Percentiles rank a stretch among this genome's conserved stretches.
phyloP scores from a whole-genome alignment of 2,888 invertebrate genomes.

The Orgyia antiqua region DNA sequence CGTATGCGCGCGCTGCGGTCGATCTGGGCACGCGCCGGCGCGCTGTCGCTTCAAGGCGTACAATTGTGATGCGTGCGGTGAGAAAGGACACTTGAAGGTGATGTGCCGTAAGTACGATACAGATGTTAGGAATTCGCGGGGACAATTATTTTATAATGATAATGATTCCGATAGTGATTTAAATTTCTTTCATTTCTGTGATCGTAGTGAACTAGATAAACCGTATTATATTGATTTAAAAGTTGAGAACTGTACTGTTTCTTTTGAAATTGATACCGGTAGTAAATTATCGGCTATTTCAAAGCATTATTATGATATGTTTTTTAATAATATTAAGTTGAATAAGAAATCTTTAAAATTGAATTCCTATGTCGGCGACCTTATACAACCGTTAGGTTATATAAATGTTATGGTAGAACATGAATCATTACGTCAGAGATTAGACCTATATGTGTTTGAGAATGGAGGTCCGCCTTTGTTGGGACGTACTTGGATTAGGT shows the following conservation, averaged over 20 bases:
- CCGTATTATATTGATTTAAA: not conserved
- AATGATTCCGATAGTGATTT: no score
- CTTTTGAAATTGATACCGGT: slow-evolving; percentile 8
- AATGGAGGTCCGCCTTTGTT: slow-evolving; percentile 9
- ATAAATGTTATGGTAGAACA: not conserved
- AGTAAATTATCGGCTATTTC: slow-evolving; percentile 5
- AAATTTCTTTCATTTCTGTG: not conserved
- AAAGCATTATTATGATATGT: not conserved
- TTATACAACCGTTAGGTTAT: not conserved
- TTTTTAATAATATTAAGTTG: not conserved
- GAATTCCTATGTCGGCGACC: not conserved
- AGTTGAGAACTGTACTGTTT: not conserved
- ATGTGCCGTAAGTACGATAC: slow-evolving; percentile 4
- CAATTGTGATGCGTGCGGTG: slow-evolving; percentile 4
- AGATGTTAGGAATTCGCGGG: no score
- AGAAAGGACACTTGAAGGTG: slow-evolving; percentile 6
- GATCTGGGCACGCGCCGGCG: slow-evolving; percentile 1
- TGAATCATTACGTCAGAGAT: not conserved
- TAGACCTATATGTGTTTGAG: slow-evolving; percentile 3
- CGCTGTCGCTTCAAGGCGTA: slow-evolving; percentile 3
- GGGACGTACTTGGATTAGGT: slow-evolving; percentile 8
- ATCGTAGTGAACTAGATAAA: not conserved
- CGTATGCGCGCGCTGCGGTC: slow-evolving; percentile 8
- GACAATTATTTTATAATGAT: not conserved
- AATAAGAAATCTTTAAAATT: slow-evolving; percentile 1